Percentiles rank a stretch among this genome's conserved stretches.
Conservation (phyloP, 2,888 invertebrate species). For the Microlaimidae sp. region DNA sequence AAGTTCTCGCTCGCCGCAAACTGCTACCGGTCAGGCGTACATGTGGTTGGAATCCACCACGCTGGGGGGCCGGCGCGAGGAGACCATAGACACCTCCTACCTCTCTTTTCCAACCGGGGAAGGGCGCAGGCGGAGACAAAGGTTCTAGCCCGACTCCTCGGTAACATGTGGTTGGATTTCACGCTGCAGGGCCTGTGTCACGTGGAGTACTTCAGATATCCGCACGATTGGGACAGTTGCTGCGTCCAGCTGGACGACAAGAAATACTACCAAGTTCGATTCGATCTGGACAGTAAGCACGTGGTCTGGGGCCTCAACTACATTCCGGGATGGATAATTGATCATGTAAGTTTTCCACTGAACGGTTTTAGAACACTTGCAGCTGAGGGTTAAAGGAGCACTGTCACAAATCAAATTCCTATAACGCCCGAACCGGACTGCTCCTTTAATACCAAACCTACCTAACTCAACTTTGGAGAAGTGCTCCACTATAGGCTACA, state of each 20-base stretch:
- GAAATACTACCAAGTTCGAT: slow-evolving; percentile 27
- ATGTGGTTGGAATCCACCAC: slow-evolving; percentile 21
- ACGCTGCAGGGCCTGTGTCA: slow-evolving; percentile 28
- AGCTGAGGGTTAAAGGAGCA: too few relatives aligned
- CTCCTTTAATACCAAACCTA: too few relatives aligned
- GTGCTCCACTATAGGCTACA: too few relatives aligned
- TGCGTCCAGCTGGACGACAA: slow-evolving; percentile 36
- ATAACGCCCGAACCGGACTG: too few relatives aligned
- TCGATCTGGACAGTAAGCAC: slow-evolving; percentile 19
- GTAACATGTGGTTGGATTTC: slow-evolving; percentile 27
- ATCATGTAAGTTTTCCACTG: not conserved
- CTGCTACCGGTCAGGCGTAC: slow-evolving; percentile 31
- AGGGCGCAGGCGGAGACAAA: not conserved
- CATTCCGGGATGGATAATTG: too few relatives aligned
- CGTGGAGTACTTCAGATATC: slow-evolving; percentile 31
- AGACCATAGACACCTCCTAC: not conserved
- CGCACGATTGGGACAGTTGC: slow-evolving; percentile 30
- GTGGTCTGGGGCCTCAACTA: too few relatives aligned
- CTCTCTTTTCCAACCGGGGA: not conserved
- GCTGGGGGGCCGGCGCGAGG: not conserved
- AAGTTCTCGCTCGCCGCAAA: slow-evolving; percentile 34
- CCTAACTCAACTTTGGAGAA: too few relatives aligned
- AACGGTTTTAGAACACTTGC: too few relatives aligned
- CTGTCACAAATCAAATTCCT: too few relatives aligned
- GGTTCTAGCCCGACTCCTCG: not conserved